Evolutionary conservation across 1,140 invertebrate species (phyloP).

Genomic region (Liolophura sinensis): DNA sequence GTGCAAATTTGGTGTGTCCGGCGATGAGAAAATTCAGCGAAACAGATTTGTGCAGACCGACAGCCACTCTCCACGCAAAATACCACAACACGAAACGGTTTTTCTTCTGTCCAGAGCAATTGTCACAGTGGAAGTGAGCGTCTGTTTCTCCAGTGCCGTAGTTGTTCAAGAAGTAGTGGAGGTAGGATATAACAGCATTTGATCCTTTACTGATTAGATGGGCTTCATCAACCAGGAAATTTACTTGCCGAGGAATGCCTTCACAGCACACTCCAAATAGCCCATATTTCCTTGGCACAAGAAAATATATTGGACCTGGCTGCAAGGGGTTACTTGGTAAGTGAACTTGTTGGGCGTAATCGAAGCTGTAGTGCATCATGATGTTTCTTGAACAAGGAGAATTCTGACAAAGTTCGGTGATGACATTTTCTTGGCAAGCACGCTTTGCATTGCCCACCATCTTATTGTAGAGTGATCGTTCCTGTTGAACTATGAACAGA

Average conservation of each 20-base stretch:
- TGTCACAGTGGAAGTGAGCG: constrained; percentile 19
- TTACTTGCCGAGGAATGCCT: constrained; percentile 16
- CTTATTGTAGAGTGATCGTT: constrained; percentile 19
- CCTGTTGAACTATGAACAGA: constrained; percentile 14
- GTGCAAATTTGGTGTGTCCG: constrained; percentile 23
- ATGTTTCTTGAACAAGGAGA: constrained; percentile 3
- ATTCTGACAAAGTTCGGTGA: neutral
- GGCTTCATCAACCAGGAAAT: constrained; percentile 16
- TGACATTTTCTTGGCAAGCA: constrained; percentile 1
- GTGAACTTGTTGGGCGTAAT: constrained; percentile 35
- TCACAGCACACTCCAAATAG: constrained; percentile 27
- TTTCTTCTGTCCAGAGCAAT: constrained; percentile 27
- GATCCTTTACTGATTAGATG: constrained; percentile 13
- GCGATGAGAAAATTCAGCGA: constrained; percentile 20
- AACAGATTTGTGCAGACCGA: constrained; percentile 12
- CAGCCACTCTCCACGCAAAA: constrained; percentile 17
- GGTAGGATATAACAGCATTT: constrained; percentile 14
- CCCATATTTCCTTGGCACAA: constrained; percentile 31
- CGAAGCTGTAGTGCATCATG: constrained; percentile 18
- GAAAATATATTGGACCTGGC: constrained; percentile 34
- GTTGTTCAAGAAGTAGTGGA: constrained; percentile 13
- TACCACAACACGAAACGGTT: constrained; percentile 23
- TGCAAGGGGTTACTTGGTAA: constrained; percentile 29
- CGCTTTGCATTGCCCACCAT: constrained; percentile 3
- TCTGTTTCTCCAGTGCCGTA: constrained; percentile 19